phyloP scores from a whole-genome alignment of 2,888 invertebrate species.

The Notocelia uddmanniana region DNA sequence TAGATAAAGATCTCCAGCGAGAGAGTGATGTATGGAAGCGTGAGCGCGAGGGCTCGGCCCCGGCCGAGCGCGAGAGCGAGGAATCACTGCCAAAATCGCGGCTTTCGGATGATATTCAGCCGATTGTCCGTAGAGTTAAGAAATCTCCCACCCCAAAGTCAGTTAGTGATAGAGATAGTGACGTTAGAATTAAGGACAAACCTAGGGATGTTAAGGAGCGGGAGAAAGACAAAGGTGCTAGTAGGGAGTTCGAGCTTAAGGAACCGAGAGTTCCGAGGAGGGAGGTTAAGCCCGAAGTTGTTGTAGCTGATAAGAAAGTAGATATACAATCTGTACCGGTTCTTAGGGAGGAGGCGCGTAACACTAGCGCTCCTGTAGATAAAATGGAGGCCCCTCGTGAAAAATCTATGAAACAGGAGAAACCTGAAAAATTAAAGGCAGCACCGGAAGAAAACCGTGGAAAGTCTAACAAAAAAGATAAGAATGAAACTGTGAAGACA shows the following conservation, averaged over 20 bases:
- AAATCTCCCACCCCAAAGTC: conserved; percentile 74
- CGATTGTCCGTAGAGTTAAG: conserved; percentile 69
- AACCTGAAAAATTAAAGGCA: conserved; percentile 8
- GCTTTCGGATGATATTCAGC: conserved; percentile 70
- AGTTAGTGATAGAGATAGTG: conserved; percentile 64
- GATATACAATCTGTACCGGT: conserved; percentile 34
- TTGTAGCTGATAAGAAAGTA: conserved; percentile 25
- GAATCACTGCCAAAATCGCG: conserved; percentile 71
- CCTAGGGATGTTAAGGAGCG: conserved; percentile 45
- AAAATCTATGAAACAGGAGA: conserved; percentile 37
- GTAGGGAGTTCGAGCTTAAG: conserved; percentile 43
- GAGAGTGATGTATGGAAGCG: conserved; percentile 52
- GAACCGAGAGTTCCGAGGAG: conserved; percentile 27
- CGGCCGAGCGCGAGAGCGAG: conserved; percentile 58
- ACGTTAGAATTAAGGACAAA: conserved; percentile 64
- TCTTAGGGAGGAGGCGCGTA: conserved; percentile 42
- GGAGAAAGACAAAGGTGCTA: conserved; percentile 46
- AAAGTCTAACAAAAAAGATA: conserved; percentile 47
- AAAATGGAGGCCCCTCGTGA: conserved; percentile 52
- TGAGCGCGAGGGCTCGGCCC: conserved; percentile 57
- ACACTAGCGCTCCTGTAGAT: conserved; percentile 30
- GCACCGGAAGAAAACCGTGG: conserved; percentile 22
- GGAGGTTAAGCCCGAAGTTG: conserved; percentile 25
- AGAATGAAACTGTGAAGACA: conserved; percentile 3
- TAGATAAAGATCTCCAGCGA: conserved; percentile 58